phyloP scores from a whole-genome alignment of 2,797 vertebrate species.

The Leuciscus waleckii region DNA sequence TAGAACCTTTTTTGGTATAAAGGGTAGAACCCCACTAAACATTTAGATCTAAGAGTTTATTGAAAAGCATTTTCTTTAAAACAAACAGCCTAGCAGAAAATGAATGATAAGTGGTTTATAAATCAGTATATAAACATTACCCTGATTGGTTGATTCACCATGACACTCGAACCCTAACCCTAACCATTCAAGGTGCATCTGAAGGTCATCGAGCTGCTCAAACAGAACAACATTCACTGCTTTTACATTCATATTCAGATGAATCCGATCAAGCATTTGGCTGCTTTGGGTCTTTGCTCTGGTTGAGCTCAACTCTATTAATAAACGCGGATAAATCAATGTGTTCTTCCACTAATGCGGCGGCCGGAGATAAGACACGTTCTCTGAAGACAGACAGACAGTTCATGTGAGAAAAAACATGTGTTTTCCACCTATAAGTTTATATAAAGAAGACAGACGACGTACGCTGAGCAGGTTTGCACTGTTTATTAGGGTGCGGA shows the following conservation, averaged over 20 bases:
- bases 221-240: not conserved
- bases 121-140: not conserved
- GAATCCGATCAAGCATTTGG: too few relatives aligned
- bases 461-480: not conserved
- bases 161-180: not conserved
- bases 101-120: not conserved
- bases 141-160: not conserved
- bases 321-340: not conserved
- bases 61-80: not conserved
- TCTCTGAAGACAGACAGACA: not conserved
- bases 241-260: not conserved
- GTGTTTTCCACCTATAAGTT: too few relatives aligned
- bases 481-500: conserved; percentile 62
- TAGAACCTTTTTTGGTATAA: too few relatives aligned
- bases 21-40: too few relatives aligned
- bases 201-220: not conserved
- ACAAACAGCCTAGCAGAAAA: not conserved
- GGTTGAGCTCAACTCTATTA: not conserved
- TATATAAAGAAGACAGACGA: conserved; percentile 4
- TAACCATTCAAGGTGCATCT: too few relatives aligned
- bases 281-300: not conserved
- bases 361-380: not conserved
- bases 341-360: not conserved
- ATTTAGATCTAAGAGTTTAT: not conserved
- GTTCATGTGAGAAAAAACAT: not conserved